A percentile compares a stretch with the other conserved stretches of the same genome.
These are phyloP conservation scores for Acanthisitta chloris DNA, from an alignment of 2,113 vertebrate genomes.

Conservation along the genomic window DNA sequence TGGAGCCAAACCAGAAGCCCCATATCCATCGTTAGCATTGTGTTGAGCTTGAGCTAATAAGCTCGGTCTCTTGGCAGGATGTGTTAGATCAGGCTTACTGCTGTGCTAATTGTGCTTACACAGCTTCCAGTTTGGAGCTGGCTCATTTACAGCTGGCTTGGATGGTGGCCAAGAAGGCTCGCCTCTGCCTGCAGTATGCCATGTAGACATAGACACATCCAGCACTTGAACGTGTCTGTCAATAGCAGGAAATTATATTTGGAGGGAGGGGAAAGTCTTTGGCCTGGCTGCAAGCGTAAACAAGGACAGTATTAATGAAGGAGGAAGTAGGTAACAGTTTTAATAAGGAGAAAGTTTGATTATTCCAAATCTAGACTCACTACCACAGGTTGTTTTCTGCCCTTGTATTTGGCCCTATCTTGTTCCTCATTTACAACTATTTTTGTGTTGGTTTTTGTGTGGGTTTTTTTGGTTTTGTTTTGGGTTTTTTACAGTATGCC, in stretches of 20 bases:
- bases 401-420: not conserved
- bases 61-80: conserved; percentile 49
- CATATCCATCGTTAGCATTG: not conserved
- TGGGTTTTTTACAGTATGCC: not conserved
- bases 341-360: not conserved
- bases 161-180: conserved; percentile 40
- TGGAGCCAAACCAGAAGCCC: conserved; percentile 16
- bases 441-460: not conserved
- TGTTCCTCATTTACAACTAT: not conserved
- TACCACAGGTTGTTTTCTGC: not conserved
- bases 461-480: too few relatives aligned
- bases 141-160: conserved; percentile 65
- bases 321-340: conserved; percentile 14
- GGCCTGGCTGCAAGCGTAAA: conserved; percentile 11
- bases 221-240: conserved; percentile 42
- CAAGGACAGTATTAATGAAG: conserved; percentile 11
- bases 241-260: conserved; percentile 54
- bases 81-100: conserved; percentile 61
- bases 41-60: conserved; percentile 31
- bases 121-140: conserved; percentile 66
- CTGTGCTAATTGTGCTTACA: conserved; percentile 68
- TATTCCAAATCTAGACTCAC: not conserved
- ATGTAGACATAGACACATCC: not conserved
- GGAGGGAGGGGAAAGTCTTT: conserved; percentile 27
- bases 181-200: conserved; percentile 41